Conservation (phyloP, 2,113 vertebrate species). For the Silurus asotus region DNA sequence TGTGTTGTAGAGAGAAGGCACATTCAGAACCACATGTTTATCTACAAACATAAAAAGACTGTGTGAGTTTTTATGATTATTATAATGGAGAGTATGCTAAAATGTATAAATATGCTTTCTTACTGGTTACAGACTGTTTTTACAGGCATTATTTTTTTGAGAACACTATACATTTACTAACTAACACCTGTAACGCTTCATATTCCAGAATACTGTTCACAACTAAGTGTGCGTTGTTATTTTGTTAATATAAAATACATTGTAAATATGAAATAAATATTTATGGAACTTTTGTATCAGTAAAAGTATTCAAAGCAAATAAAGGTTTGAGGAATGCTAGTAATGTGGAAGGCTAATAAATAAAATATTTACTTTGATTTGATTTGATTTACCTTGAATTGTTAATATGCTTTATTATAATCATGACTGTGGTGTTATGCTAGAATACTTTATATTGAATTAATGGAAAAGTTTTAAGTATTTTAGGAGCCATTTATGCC, state of each 20-base stretch:
- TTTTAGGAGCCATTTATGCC: background rate
- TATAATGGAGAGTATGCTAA: background rate
- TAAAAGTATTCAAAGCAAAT: background rate
- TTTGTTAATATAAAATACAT: background rate
- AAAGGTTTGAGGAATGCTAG: background rate
- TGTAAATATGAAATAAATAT: background rate
- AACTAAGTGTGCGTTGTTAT: background rate
- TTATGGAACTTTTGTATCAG: background rate
- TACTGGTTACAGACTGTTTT: no score
- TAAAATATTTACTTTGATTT: no score
- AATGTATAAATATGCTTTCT: background rate
- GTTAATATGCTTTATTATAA: background rate
- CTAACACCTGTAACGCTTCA: background rate
- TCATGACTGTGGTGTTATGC: background rate
- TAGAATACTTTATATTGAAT: background rate
- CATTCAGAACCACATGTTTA: background rate
- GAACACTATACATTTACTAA: background rate
- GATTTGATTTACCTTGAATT: no score
- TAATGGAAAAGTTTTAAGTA: background rate
- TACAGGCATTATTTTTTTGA: background rate
- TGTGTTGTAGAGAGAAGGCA: background rate
- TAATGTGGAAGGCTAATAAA: background rate
- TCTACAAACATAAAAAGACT: background rate
- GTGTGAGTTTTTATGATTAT: background rate
- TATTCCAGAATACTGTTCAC: background rate